Conservation (phyloP, 2,113 vertebrate genomes). For the Acrocephalus arundinaceus region DNA sequence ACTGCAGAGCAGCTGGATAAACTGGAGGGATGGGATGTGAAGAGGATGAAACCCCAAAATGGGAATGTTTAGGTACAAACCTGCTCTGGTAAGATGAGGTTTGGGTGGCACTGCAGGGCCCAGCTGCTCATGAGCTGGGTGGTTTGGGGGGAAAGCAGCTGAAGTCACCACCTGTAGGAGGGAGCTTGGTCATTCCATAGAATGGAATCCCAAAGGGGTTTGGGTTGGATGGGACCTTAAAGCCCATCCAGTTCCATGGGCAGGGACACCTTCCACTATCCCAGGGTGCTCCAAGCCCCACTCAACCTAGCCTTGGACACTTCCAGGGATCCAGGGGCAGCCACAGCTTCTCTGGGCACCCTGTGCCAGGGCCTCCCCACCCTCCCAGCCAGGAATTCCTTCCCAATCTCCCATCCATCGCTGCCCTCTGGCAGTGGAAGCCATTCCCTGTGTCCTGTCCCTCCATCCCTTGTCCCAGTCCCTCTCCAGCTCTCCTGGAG, state of each 20-base stretch:
- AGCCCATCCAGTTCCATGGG: rapidly evolving
- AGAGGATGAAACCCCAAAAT: not conserved
- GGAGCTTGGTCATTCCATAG: not conserved
- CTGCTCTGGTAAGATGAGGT: rapidly evolving
- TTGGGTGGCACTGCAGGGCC: not conserved
- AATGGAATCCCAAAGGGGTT: not conserved
- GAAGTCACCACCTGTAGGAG: rapidly evolving
- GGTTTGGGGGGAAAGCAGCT: not conserved
- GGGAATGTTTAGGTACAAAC: no score
- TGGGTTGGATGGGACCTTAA: no score
- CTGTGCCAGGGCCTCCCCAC: rapidly evolving
- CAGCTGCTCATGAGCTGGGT: rapidly evolving
- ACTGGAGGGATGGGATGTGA: not conserved
- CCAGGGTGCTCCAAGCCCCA: rapidly evolving
- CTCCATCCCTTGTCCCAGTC: not conserved
- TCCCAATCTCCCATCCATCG: not conserved
- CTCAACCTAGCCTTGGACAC: rapidly evolving
- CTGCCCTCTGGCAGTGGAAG: not conserved
- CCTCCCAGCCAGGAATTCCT: not conserved
- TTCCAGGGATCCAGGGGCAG: not conserved
- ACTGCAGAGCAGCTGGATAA: not conserved
- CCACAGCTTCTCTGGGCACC: not conserved
- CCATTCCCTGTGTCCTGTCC: not conserved
- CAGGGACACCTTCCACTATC: rapidly evolving
- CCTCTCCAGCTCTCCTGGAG: not conserved